These are phyloP conservation scores for Camponotus vicinus DNA, from an alignment of 1,140 invertebrate species.

Conservation along the genomic window DNA sequence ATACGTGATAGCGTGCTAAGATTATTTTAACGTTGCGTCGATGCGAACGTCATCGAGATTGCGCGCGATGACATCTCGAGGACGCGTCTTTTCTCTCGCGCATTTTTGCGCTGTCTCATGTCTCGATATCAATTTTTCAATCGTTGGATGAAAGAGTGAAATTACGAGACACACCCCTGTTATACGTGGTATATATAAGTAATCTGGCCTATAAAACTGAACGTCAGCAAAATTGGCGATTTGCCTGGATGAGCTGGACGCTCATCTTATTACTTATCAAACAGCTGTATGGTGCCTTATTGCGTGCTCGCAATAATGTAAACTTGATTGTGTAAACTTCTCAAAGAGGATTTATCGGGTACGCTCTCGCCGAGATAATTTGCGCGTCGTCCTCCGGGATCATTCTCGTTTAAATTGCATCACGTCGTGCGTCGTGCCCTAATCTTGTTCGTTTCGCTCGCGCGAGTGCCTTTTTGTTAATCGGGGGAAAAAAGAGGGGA, in stretches of 20 bases:
- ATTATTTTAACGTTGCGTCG: conserved; percentile 48
- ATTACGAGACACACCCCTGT: too few relatives aligned
- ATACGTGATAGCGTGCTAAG: conserved; percentile 71
- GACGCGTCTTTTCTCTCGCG: background rate
- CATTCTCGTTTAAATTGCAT: conserved; percentile 42
- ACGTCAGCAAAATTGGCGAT: too few relatives aligned
- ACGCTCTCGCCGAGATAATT: background rate
- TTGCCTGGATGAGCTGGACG: too few relatives aligned
- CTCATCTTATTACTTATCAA: too few relatives aligned
- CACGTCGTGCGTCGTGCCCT: conserved; percentile 41
- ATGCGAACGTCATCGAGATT: conserved; percentile 19
- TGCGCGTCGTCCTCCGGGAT: background rate
- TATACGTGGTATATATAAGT: too few relatives aligned
- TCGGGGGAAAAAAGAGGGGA: background rate
- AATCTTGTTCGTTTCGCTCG: conserved; percentile 39
- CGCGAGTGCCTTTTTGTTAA: conserved; percentile 42
- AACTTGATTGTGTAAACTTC: background rate
- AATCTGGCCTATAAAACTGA: too few relatives aligned
- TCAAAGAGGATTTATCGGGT: background rate
- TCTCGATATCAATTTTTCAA: background rate
- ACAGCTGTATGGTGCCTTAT: too few relatives aligned
- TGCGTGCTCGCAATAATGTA: background rate
- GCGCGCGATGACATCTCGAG: background rate
- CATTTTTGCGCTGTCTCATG: background rate
- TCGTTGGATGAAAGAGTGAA: too few relatives aligned